Percentiles rank a stretch among this genome's conserved stretches.
Conservation (phyloP, 2,797 vertebrate genomes). For the Parauchenoglanis ngamensis region DNA sequence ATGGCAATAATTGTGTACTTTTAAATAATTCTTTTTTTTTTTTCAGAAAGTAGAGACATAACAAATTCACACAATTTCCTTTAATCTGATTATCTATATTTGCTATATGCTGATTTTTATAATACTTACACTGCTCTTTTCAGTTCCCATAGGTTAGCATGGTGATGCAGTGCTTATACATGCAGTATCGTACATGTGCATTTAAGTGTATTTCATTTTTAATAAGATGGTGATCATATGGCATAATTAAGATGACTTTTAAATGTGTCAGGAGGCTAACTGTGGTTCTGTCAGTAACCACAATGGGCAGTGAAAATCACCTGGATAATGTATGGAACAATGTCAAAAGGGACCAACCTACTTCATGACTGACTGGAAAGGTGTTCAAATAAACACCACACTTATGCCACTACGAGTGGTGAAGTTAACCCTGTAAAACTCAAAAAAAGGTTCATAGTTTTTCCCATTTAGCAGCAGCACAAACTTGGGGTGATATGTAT, state of each 20-base stretch:
- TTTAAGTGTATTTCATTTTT: background rate
- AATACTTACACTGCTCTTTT: background rate
- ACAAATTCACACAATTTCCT: background rate
- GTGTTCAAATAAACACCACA: background rate
- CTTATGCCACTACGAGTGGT: background rate
- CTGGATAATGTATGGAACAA: background rate
- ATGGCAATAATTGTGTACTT: constrained; percentile 27
- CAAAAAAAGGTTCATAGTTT: background rate
- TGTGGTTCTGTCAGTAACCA: background rate
- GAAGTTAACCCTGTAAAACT: background rate
- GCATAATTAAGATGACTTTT: background rate
- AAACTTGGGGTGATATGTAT: background rate
- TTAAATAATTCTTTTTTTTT: background rate
- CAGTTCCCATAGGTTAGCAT: background rate
- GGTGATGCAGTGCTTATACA: background rate
- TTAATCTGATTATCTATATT: background rate
- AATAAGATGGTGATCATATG: background rate
- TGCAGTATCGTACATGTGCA: background rate
- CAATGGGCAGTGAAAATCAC: background rate
- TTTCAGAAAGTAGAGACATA: background rate
- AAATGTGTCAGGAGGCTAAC: background rate
- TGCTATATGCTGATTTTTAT: background rate
- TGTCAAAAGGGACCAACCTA: background rate
- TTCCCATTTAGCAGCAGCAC: background rate
- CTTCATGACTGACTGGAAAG: background rate